A percentile compares a stretch with the other conserved stretches of the same genome.
Evolutionary conservation across 64 coral and sea anemone species (phyloP).

Genomic region (Montipora capricornis): DNA sequence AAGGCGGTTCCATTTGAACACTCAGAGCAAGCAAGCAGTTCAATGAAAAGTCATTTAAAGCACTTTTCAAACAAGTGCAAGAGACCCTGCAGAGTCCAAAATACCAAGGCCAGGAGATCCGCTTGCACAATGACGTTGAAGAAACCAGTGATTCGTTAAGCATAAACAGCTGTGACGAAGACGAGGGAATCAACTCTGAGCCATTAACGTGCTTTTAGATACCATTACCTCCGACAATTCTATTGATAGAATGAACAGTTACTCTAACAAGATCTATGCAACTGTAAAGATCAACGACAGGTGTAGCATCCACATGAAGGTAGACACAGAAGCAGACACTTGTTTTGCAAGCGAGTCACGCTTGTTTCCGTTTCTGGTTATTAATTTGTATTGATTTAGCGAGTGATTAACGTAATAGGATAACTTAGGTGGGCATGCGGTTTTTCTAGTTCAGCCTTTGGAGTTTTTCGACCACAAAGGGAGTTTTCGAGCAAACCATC

Average conservation of each 20-base stretch:
- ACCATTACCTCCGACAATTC: constrained; percentile 52
- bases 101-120: neutral
- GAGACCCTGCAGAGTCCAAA: neutral
- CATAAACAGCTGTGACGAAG: neutral
- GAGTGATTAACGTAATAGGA: too few species aligned
- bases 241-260: constrained; percentile 21
- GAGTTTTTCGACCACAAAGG: too few species aligned
- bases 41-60: neutral
- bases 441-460: too few species aligned
- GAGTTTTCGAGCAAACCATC: too few species aligned
- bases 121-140: neutral
- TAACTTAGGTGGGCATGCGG: too few species aligned
- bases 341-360: neutral
- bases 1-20: neutral
- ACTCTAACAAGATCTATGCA: constrained; percentile 46
- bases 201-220: neutral
- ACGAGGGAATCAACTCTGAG: neutral
- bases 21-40: neutral
- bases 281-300: constrained; percentile 22
- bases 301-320: too few species aligned
- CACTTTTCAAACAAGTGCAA: neutral
- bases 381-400: too few species aligned
- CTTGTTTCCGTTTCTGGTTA: too few species aligned
- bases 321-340: neutral
- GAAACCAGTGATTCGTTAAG: neutral